Evolutionary conservation across 2,888 invertebrate species (phyloP).

Genomic region (Himalopsyche japonica): DNA sequence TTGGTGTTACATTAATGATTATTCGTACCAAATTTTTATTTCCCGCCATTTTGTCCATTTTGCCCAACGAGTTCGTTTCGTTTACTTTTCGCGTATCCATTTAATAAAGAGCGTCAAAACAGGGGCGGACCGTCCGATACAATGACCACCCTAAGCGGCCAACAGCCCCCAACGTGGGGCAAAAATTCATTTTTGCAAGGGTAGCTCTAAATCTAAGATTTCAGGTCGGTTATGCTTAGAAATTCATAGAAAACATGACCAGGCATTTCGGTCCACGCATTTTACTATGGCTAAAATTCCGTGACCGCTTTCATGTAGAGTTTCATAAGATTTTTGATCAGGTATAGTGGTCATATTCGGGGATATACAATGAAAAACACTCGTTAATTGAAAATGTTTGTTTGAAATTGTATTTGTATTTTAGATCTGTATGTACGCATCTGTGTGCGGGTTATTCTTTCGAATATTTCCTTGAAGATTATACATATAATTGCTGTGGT

Average conservation of each 20-base stretch:
- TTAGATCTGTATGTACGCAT: too few relatives aligned
- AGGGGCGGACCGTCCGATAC: slow-evolving; percentile 13
- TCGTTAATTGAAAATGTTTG: too few relatives aligned
- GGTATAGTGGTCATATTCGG: too few relatives aligned
- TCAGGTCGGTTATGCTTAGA: not conserved
- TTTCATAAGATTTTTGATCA: too few relatives aligned
- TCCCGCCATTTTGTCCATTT: not conserved
- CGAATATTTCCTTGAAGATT: too few relatives aligned
- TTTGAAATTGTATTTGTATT: too few relatives aligned
- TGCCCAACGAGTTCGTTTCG: not conserved
- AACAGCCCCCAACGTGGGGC: slow-evolving; percentile 11
- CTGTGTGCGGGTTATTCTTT: too few relatives aligned
- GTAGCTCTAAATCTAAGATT: not conserved
- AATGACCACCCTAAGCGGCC: slow-evolving; percentile 31
- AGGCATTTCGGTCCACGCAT: not conserved
- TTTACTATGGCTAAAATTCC: not conserved
- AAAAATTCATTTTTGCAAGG: slow-evolving; percentile 7
- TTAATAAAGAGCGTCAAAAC: not conserved
- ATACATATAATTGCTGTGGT: too few relatives aligned
- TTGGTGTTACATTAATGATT: too few relatives aligned
- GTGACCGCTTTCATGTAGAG: not conserved
- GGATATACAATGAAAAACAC: too few relatives aligned
- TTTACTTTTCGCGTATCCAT: not conserved
- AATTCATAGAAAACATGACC: not conserved
- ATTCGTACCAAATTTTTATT: not conserved